These are phyloP conservation scores for Otolemur crassicaudatus DNA, from an alignment of 2,797 vertebrate genomes.

Conservation along the genomic window DNA sequence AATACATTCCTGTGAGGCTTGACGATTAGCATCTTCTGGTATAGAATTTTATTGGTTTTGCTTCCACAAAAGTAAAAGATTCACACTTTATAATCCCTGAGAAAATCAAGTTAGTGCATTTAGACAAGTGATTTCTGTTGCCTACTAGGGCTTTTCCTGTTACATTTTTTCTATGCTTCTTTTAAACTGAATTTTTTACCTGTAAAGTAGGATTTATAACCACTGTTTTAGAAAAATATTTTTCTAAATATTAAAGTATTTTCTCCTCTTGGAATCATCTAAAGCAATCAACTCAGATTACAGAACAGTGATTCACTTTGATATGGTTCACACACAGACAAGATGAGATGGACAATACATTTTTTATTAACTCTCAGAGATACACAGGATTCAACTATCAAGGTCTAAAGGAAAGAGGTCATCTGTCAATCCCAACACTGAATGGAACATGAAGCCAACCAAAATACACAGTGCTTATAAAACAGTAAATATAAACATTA, in stretches of 20 bases:
- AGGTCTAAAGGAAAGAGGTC: constrained; percentile 1
- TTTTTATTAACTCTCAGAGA: constrained; percentile 13
- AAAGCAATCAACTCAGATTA: background rate
- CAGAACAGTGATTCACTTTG: background rate
- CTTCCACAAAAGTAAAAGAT: background rate
- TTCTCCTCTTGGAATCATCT: constrained; percentile 23
- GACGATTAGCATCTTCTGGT: background rate
- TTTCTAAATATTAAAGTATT: too few relatives aligned
- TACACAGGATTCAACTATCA: background rate
- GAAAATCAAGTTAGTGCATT: background rate
- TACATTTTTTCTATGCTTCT: background rate
- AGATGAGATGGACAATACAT: background rate
- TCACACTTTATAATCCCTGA: background rate
- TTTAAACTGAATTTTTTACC: background rate
- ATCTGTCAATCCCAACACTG: background rate
- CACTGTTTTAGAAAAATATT: background rate
- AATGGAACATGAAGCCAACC: background rate
- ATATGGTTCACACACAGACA: background rate
- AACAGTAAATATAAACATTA: background rate
- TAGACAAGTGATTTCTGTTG: background rate
- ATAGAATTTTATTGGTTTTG: background rate
- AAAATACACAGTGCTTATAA: background rate
- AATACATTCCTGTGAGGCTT: background rate
- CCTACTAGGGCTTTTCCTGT: background rate
- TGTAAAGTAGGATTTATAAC: background rate